Evolutionary conservation across 2,113 vertebrate species (phyloP).

Genomic region (Corythornis cristatus): DNA sequence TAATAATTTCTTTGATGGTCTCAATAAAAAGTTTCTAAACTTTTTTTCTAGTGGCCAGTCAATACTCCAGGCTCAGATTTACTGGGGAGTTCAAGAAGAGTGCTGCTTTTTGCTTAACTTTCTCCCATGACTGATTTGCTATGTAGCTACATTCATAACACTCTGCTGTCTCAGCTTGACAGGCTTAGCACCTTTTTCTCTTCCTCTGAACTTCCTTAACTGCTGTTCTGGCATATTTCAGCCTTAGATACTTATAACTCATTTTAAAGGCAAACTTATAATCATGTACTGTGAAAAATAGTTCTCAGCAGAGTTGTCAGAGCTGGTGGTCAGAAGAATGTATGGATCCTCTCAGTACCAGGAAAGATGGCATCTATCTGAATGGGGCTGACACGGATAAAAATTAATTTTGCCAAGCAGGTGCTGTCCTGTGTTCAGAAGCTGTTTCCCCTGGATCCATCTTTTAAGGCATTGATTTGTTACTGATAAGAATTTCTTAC

Average conservation of each 20-base stretch:
- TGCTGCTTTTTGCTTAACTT: conserved; percentile 21
- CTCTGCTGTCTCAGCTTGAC: background rate
- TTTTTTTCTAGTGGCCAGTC: background rate
- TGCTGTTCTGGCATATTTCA: conserved; percentile 16
- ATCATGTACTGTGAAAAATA: background rate
- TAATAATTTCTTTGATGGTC: background rate
- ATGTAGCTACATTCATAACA: conserved; percentile 13
- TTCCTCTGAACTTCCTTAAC: conserved; percentile 33
- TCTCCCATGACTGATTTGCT: conserved; percentile 6
- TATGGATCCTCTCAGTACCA: background rate
- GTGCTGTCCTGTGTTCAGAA: background rate
- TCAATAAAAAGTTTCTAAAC: conserved; percentile 25
- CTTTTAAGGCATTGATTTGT: background rate
- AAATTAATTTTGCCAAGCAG: background rate
- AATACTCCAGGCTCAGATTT: conserved; percentile 30
- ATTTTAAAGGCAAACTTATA: conserved; percentile 40
- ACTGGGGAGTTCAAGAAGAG: background rate
- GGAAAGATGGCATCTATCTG: background rate
- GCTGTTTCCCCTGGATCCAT: background rate
- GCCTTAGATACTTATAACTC: conserved; percentile 43
- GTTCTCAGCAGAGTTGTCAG: conserved; percentile 17
- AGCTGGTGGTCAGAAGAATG: background rate
- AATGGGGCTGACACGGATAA: background rate
- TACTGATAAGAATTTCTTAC: background rate
- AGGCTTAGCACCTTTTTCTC: conserved; percentile 31